Base-by-base conservation (phyloP, 2,113 vertebrate genomes). In the Plotosus lineatus region DNA sequence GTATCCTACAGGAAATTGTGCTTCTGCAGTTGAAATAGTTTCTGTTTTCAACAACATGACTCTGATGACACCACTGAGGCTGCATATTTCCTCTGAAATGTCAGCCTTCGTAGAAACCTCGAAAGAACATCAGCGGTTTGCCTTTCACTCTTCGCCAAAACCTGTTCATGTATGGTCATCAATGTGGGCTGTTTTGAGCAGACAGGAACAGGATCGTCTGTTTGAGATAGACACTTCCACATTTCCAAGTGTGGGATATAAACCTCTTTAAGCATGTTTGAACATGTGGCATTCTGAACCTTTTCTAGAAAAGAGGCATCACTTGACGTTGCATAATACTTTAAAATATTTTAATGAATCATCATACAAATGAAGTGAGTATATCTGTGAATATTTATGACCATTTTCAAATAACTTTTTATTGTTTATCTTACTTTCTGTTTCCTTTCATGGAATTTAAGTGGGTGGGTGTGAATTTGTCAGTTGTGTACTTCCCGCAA, bases 251-350 rank as follows among this genome's bases (percentile, higher is more conserved):
- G 44, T 31, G 1, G 28, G 3, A 31, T 33, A 50, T 51, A 77
- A 60, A 31, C 38, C 19, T 79, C 31, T 26, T 46, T 46, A 71
- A 56, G 38, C 77, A 79, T 44, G 77, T 11, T 42, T 56, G n/a
- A 71, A 79, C 77, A 33, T 23, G 48, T 63, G 21, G 19, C 4
- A 58, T 19, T 48, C 19, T 31, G 23, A 42, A 40, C 21, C 40
- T 46, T 80, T 80, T 72, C 36, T 48, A 60, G 66, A n/a, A 28
- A 53, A 19, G 36, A 53, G 58, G 0, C 8, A 50, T n/a, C 8
- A 10, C 21, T 33, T 23, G 6, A 14, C 19, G 50, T 8, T 60
- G 31, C 2, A 66, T 51, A 28, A 9, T 40, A n/a, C 11, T 12
- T 9, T 51, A 66, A 23, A 23, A 4, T 31, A 6, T 44, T 77